A percentile compares a stretch with the other conserved stretches of the same genome.
phyloP scores from a whole-genome alignment of 2,797 vertebrate species.

The Zenarchopterus dispar region DNA sequence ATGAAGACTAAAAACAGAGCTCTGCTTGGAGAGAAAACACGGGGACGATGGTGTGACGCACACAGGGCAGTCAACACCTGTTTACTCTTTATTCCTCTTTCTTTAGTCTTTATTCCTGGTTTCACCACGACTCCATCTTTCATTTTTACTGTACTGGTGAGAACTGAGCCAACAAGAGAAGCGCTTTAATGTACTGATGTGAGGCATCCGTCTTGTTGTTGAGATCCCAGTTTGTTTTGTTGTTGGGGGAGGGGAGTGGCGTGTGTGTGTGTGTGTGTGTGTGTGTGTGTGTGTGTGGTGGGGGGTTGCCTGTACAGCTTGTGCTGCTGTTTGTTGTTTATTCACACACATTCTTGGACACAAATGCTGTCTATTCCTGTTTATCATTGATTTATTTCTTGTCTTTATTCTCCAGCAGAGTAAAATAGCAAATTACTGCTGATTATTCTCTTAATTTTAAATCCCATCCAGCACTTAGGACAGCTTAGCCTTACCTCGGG shows the following conservation, averaged over 20 bases:
- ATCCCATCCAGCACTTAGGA: no score
- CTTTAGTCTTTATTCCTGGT: background rate
- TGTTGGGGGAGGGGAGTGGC: slow-evolving; percentile 53
- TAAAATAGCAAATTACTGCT: no score
- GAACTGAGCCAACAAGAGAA: slow-evolving; percentile 7
- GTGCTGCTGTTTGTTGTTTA: slow-evolving; percentile 33
- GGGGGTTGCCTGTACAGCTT: slow-evolving; percentile 39
- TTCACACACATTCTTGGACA: slow-evolving; percentile 32
- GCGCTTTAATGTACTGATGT: slow-evolving; percentile 15
- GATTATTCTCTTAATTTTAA: no score
- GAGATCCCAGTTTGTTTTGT: slow-evolving; percentile 26
- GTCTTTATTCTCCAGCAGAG: no score
- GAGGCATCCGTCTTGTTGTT: slow-evolving; percentile 24
- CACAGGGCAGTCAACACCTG: slow-evolving; percentile 1
- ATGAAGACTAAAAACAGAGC: slow-evolving; percentile 10
- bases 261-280: background rate
- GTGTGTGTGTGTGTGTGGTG: background rate
- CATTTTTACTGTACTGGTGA: slow-evolving; percentile 3
- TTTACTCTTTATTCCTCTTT: no score
- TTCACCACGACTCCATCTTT: slow-evolving; percentile 3
- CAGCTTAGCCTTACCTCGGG: no score
- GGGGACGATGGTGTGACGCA: slow-evolving; percentile 4
- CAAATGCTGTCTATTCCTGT: no score
- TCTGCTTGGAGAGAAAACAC: slow-evolving; percentile 19
- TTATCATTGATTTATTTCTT: background rate